Evolutionary conservation across 2,888 invertebrate genomes (phyloP), one percentile per base, ranked within the genome.

Genomic region (Pristionchus japonicus): DNA sequence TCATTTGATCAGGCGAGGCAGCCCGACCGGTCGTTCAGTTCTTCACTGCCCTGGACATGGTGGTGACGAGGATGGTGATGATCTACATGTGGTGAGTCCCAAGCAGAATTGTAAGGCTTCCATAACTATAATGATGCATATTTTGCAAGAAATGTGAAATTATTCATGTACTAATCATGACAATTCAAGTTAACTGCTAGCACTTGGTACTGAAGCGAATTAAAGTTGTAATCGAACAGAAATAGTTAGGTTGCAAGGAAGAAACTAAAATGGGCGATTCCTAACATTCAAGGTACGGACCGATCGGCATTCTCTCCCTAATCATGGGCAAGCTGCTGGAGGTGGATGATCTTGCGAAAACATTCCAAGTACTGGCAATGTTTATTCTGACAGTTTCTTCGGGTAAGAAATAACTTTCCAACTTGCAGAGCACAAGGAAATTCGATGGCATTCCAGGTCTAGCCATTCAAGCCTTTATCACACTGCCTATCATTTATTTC

Each of bases 21-120:
- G n/a, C n/a, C n/a, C n/a, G n/a, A n/a, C n/a, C n/a, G n/a, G n/a
- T n/a, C n/a, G n/a, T n/a, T n/a, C n/a, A n/a, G 67, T 64, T 92
- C 57, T 97, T 98, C 95, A 96, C 96, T 91, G 96, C 97, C 64
- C 96, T 97, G 88, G 97, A 98, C 94, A 97, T 97, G 94, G 97
- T 97, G 77, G 97, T 97, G 93, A 97, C 97, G 96, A 96, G 96
- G 94, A 97, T 97, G 96, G 97, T 98, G 86, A 96, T 97, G 11
- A 96, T 97, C 17, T 97, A 97, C 23, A 97, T 98, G 96, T 97
- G 97, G 97, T 96, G 91, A 90, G 94, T n/a, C n/a, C n/a, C n/a
- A n/a, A n/a, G n/a, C n/a, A n/a, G n/a, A n/a, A n/a, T n/a, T n/a
- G n/a, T n/a, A n/a, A n/a, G n/a, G n/a, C n/a, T n/a, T n/a, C n/a